Conservation (phyloP, 2,113 vertebrate genomes). For the cattle (Bos taurus) region ARS-UCD2.0 NC_037346.1:25831501-25832000, state of each 20-base stretch:
- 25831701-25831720: fast-evolving
- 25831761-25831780: not conserved
- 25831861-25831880: not conserved
- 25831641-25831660: not conserved
- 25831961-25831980: not conserved
- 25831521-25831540: too few relatives aligned
- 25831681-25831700: not conserved
- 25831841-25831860: not conserved
- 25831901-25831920: not conserved
- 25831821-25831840: not conserved
- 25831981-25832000: not conserved
- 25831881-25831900: not conserved
- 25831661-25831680: not conserved
- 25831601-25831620: too few relatives aligned
- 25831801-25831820: not conserved
- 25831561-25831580: too few relatives aligned
- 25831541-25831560: too few relatives aligned
- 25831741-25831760: not conserved
- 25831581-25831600: not conserved
- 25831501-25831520: too few relatives aligned
- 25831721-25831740: not conserved
- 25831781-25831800: not conserved
- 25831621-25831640: not conserved
- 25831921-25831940: not conserved
- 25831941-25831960: not conserved